Percentiles rank a stretch among this genome's conserved stretches.
These are phyloP conservation scores for Cheirogaleus medius DNA, from an alignment of 2,113 vertebrate genomes.

Conservation along the genomic window DNA sequence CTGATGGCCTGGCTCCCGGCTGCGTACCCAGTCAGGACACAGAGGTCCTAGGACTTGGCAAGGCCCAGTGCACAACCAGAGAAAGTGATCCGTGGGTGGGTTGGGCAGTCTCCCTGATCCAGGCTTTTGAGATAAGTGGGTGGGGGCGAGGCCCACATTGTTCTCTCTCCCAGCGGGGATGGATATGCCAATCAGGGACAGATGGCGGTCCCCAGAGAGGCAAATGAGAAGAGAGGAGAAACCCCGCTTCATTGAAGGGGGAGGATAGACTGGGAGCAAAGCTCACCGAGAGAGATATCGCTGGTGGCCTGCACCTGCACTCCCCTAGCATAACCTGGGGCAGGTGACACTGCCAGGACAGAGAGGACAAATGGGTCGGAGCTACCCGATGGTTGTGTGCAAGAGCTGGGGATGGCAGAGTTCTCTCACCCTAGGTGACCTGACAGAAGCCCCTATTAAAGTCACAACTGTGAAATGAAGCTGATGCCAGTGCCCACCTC, in stretches of 20 bases:
- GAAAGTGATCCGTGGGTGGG: conserved; percentile 85
- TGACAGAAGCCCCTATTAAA: background rate
- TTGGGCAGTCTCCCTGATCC: background rate
- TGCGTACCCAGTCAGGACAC: background rate
- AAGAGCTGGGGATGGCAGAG: background rate
- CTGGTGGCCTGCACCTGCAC: background rate
- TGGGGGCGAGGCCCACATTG: background rate
- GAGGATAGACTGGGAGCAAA: background rate
- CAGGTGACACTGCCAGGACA: background rate
- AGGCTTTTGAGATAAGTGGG: background rate
- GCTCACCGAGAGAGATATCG: background rate
- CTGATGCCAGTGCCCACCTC: background rate
- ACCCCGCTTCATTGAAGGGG: background rate
- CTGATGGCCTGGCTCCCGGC: background rate
- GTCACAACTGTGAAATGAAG: background rate
- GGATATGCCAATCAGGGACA: conserved; percentile 19
- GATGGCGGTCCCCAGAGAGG: conserved; percentile 9
- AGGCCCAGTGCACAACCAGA: background rate
- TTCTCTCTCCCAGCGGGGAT: background rate
- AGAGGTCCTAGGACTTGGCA: background rate
- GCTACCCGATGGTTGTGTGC: background rate
- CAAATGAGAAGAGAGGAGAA: background rate
- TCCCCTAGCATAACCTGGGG: background rate
- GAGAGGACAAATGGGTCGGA: background rate
- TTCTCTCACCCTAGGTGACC: background rate